Base-by-base conservation (phyloP, 2,113 vertebrate species). In the Laterallus jamaicensis region DNA sequence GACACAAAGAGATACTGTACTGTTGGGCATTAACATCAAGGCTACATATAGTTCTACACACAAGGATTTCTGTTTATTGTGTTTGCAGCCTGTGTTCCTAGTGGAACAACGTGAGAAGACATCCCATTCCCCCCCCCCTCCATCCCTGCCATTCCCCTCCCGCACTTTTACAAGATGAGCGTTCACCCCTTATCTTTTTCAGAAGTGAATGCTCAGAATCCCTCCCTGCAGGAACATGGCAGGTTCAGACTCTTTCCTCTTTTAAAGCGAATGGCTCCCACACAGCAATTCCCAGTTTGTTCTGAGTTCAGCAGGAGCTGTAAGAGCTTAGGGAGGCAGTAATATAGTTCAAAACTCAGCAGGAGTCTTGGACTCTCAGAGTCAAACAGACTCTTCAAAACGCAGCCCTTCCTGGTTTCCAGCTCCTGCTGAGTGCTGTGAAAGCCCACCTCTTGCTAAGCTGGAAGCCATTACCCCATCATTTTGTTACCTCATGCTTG, bases 361-460 rank as follows among this genome's bases (percentile, higher is more conserved):
- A 92, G 76, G 95, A 70, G 29, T 6, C 60, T 63, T 50, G 80
- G 47, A 47, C 17, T 67, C 73, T 55, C 37, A 35, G 79, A 86
- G 76, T 81, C 64, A 93, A 74, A 90, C 3, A 90, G 44, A 82
- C 31, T 85, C 49, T 83, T 92, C 79, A 90, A 90, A 95, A 80
- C 59, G 76, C 71, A 81, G 40, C n/a, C 55, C 22, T 88, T 92
- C 64, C 56, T 81, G 37, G 31, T 66, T 93, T 68, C 81, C 56
- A 75, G 17, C 68, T 81, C 82, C 82, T 15, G 64, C 32, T 22
- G 80, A 70, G 71, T 18, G 13, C 88, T 52, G 12, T 83, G 68
- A 92, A 88, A 95, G 64, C 55, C 76, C 73, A 90, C 26, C 59
- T 74, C 60, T 74, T 59, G 31, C 88, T 92, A 83, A 80, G 20